Base-by-base conservation (phyloP, 2,888 invertebrate genomes). In the Neelides folsomi region DNA sequence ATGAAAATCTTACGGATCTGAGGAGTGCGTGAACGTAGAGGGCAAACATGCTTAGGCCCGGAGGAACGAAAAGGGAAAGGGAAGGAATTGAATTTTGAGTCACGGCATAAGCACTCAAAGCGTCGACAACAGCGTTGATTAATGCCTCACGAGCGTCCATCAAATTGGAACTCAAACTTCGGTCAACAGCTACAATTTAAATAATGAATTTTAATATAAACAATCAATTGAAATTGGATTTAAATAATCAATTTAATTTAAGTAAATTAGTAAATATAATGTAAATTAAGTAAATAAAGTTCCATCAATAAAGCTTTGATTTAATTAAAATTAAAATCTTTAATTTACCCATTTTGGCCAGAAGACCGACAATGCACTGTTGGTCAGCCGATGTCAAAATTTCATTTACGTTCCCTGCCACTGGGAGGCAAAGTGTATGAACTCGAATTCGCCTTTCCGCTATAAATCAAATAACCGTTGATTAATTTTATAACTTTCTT, bases 381-480 rank as follows among this genome's bases (percentile, higher is more conserved):
- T 93, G 85, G 73, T 98, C 97, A 1, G 95, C 97, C 10, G 81
- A 77, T 68, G 85, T 81, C 65, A 94, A 77, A 5, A 98, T 79
- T 66, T 95, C 95, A 1, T 82, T 77, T 51, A 97, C 69, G 65
- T 81, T 88, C 51, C 80, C 79, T 0, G 85, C 84, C 2, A 94
- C 84, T 1, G 97, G 97, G 62, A 98, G 71, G 70, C 95, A 94
- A 58, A 98, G 71, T 0, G 98, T 99, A 72, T 98, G 97, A 13
- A 98, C 97, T 55, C 98, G 80, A 69, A 99, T 99, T 65, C 97
- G 78, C 50, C 98, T 77, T 72, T 98, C 98, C 44, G 89, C 86
- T 84, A 67, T 1, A 67, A 66, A 51, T 3, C 36, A 50, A 44
- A 20, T 52, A 36, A 16, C 36, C 39, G 44, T 39, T 42, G 6